Percentiles rank a stretch among this genome's conserved stretches.
phyloP scores from a whole-genome alignment of 2,888 invertebrate genomes.

The Drosophila quasianomalipes region DNA sequence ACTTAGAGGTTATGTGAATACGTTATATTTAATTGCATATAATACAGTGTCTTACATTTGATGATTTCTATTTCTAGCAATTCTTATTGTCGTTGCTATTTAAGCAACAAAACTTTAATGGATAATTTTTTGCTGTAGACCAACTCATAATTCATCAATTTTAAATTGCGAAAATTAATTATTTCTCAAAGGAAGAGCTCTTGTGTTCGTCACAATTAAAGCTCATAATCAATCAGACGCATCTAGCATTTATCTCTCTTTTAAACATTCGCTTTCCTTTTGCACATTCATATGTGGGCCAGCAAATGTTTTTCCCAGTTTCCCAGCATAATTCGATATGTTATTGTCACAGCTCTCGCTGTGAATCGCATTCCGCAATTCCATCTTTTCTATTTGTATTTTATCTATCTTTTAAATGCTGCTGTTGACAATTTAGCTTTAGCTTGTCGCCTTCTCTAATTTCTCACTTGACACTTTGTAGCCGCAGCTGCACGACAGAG shows the following conservation, averaged over 20 bases:
- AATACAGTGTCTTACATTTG: background rate
- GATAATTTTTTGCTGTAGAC: background rate
- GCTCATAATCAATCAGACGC: conserved; percentile 39
- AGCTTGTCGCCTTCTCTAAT: conserved; percentile 50
- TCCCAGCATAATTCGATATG: conserved; percentile 44
- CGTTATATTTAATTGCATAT: background rate
- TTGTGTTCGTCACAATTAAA: background rate
- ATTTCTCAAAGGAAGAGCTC: background rate
- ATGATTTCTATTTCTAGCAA: background rate
- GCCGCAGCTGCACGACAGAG: conserved; percentile 26
- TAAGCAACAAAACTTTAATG: background rate
- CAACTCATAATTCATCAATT: background rate
- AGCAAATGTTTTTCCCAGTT: conserved; percentile 5
- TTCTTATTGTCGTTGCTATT: background rate
- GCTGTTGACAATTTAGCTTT: conserved; percentile 63
- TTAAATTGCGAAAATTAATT: background rate
- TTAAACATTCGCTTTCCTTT: conserved; percentile 1
- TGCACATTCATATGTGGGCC: conserved; percentile 31
- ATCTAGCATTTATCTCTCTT: conserved; percentile 9
- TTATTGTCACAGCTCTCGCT: conserved; percentile 10
- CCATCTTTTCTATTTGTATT: conserved; percentile 6
- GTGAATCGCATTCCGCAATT: conserved; percentile 20
- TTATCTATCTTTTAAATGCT: conserved; percentile 47
- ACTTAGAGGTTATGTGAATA: background rate
- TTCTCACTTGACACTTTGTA: conserved; percentile 50